Conservation (phyloP, 1,140 invertebrate species). For the Heliothis virescens region DNA sequence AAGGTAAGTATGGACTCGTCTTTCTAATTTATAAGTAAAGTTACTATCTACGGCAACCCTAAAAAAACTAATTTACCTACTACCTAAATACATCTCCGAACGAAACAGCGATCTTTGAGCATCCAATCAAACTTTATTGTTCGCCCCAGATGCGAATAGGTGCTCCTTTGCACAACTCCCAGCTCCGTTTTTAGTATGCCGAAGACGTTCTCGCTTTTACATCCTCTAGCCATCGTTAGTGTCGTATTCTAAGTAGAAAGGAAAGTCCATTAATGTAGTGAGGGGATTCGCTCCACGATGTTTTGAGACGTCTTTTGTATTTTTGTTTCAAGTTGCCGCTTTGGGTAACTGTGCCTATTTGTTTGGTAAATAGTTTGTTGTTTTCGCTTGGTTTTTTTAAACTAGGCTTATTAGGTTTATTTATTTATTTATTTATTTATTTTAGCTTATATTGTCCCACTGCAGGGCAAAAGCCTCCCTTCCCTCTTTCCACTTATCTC, state of each 20-base stretch:
- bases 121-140: slow-evolving; percentile 64
- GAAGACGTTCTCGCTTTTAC: slow-evolving; percentile 31
- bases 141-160: slow-evolving; percentile 28
- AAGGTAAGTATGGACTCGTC: too few species aligned
- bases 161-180: slow-evolving; percentile 9
- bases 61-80: slow-evolving; percentile 12
- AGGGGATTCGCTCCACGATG: not conserved
- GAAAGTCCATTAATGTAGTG: slow-evolving; percentile 2
- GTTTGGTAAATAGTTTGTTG: too few species aligned
- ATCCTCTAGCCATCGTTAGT: slow-evolving; percentile 20
- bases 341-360: not conserved
- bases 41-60: not conserved
- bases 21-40: not conserved
- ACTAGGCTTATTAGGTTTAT: too few species aligned
- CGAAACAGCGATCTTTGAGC: slow-evolving; percentile 26
- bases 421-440: too few species aligned
- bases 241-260: not conserved
- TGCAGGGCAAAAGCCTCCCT: too few species aligned
- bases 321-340: not conserved
- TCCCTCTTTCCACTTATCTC: too few species aligned
- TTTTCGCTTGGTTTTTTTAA: too few species aligned
- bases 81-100: not conserved
- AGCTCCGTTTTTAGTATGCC: slow-evolving; percentile 22
- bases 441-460: too few species aligned
- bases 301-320: not conserved